Base-by-base conservation (phyloP, 2,888 invertebrate species). In the Fragum whitleyi region DNA sequence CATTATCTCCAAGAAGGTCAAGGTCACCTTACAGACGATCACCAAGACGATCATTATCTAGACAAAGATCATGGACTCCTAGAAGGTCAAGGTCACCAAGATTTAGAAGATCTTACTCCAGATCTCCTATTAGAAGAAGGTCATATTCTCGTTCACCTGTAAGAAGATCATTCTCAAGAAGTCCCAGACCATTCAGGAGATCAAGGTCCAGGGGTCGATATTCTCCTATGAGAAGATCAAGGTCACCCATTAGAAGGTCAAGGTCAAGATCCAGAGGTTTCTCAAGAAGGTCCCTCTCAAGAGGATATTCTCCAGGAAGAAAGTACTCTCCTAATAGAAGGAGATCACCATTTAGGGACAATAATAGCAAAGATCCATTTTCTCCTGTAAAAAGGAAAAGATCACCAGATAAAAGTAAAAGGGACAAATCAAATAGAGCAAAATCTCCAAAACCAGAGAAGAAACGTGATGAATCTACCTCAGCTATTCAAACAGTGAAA, bases 11-110 rank as follows among this genome's bases (percentile, higher is more conserved):
- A 29, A 47, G 77, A 29, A 76, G 81, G n/a, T 81, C 84, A 47
- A 78, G 84, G 53, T 85, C 84, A 39, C 84, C 84, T 21, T 72
- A 76, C 23, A 79, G 79, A 73, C 81, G 87, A 65, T 90, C 89
- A 42, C 74, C 72, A 67, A 79, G 86, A 28, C 81, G 57, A 23
- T 81, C 83, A 39, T 76, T 67, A n/a, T 82, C 86, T 69, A 75
- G 75, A 28, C 62, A 75, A 26, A 67, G 85, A 53, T 86, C 86
- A 55, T 51, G 59, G 39, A 69, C 81, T 11, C 85, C 86, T 14
- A 70, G 82, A 67, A 70, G 81, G 62, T 85, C 88, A 42, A 81
- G 87, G 73, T 90, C 89, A 55, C 78, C 77, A 61, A 77, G 86
- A 39, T 68, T 78, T 51, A 79, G 67, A 21, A 69, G 84, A n/a